Evolutionary conservation across 2,113 vertebrate genomes (phyloP).

Genomic region (Lagopus leucura): DNA sequence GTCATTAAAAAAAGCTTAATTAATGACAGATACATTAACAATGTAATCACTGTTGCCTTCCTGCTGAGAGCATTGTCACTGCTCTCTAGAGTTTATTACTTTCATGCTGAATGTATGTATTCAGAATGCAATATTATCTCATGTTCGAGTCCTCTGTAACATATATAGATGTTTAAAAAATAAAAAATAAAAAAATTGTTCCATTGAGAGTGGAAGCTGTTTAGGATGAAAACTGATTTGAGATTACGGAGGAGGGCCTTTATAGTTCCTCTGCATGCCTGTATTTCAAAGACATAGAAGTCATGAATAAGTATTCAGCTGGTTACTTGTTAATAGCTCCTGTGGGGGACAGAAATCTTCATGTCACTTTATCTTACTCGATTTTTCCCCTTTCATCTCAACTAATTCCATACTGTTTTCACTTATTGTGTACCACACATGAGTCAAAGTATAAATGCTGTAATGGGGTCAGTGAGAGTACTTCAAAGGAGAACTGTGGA

Average conservation of each 20-base stretch:
- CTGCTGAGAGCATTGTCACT: not conserved
- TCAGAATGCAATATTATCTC: not conserved
- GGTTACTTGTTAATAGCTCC: not conserved
- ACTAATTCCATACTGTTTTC: not conserved
- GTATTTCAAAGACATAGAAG: not conserved
- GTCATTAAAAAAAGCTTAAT: constrained; percentile 7
- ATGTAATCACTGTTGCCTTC: not conserved
- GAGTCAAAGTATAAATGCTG: not conserved
- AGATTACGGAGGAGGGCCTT: not conserved
- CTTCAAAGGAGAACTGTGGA: not conserved
- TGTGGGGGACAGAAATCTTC: not conserved
- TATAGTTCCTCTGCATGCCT: not conserved
- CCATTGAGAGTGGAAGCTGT: not conserved
- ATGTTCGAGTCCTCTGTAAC: not conserved
- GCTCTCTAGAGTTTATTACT: not conserved
- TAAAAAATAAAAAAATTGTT: not conserved
- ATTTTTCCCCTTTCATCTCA: not conserved
- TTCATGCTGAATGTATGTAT: not conserved
- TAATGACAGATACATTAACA: not conserved
- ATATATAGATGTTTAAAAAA: not conserved
- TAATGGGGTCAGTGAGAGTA: not conserved
- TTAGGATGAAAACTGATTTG: not conserved
- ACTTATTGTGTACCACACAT: not conserved
- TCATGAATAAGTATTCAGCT: not conserved
- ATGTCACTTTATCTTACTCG: not conserved